phyloP scores from a whole-genome alignment of 2,797 vertebrate species.

The Etheostoma perlongum region DNA sequence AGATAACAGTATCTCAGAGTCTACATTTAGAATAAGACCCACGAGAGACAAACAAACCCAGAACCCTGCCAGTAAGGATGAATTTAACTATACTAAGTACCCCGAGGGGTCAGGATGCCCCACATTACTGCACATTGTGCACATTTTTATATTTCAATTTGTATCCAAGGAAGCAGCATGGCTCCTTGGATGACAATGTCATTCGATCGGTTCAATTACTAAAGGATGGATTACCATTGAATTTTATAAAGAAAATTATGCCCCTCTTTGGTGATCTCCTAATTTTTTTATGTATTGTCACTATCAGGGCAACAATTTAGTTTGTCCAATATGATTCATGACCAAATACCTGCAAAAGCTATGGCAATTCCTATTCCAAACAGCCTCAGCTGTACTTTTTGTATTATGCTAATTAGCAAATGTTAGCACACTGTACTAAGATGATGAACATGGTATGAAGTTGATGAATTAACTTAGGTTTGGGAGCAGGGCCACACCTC shows the following conservation, averaged over 20 bases:
- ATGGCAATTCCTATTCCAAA: not conserved
- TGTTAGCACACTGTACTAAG: not conserved
- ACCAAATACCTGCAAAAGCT: not conserved
- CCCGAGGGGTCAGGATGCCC: not conserved
- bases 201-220: not conserved
- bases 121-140: not conserved
- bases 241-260: not conserved
- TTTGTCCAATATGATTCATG: not conserved
- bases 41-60: conserved; percentile 24
- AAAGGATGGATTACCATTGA: not conserved
- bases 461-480: no score
- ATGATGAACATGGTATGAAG: not conserved
- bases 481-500: no score
- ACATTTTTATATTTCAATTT: not conserved
- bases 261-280: accelerated
- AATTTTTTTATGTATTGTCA: not conserved
- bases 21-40: conserved; percentile 11
- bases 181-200: not conserved
- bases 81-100: not conserved
- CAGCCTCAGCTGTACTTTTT: not conserved
- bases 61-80: not conserved
- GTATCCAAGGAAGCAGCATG: not conserved
- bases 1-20: conserved; percentile 20
- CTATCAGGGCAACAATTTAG: not conserved
- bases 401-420: not conserved